Evolutionary conservation across 2,113 vertebrate genomes (phyloP).

Genomic region (Sapayoa aenigma): DNA sequence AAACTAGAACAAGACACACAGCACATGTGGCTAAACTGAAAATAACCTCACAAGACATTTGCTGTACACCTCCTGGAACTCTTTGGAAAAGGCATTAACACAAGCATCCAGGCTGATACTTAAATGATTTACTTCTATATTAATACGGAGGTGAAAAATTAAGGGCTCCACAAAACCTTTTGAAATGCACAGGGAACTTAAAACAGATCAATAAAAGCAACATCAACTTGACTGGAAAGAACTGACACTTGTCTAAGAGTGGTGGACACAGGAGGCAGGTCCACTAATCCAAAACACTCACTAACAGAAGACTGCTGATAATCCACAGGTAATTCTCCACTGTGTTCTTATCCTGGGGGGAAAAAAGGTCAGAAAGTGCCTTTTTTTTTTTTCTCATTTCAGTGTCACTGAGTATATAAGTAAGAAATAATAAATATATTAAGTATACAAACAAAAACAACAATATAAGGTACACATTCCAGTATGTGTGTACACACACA

Average conservation of each 20-base stretch:
- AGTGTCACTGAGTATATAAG: not conserved
- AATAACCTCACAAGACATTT: not conserved
- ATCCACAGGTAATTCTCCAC: not conserved
- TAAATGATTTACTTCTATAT: not conserved
- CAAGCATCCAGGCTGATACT: not conserved
- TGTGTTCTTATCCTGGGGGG: fast-evolving
- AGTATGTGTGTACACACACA: not conserved
- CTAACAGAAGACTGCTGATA: not conserved
- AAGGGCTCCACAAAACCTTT: not conserved
- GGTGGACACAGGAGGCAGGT: not conserved
- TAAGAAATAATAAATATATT: not conserved
- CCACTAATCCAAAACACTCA: not conserved
- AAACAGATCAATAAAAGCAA: not conserved
- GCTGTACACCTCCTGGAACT: not conserved
- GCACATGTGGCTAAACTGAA: not conserved
- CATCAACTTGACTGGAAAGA: not conserved
- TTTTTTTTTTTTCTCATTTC: not conserved
- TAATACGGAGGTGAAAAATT: not conserved
- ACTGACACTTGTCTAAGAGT: not conserved
- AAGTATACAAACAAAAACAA: not conserved
- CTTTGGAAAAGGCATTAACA: not conserved
- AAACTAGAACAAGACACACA: not conserved
- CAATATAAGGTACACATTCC: not conserved
- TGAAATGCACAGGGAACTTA: not conserved
- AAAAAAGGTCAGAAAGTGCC: not conserved